Evolutionary conservation across 2,888 invertebrate genomes (phyloP).

Genomic region (Lepidocyrtinus sp.): DNA sequence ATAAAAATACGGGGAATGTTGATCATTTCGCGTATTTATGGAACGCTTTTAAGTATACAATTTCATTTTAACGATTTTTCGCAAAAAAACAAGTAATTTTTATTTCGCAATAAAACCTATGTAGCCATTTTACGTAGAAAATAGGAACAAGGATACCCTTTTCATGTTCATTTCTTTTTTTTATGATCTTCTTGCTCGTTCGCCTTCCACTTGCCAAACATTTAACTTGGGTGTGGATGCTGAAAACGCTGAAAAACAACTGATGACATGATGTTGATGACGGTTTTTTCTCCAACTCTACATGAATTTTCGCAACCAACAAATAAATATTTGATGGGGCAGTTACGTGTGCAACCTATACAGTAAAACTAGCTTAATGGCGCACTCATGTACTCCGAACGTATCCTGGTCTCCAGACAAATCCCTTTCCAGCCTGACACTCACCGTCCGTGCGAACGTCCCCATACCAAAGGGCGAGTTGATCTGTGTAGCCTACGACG

Average conservation of each 20-base stretch:
- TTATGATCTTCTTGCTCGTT: too few relatives aligned
- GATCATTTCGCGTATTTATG: neutral
- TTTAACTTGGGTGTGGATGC: too few relatives aligned
- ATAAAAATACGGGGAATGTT: neutral
- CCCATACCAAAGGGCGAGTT: conserved; percentile 47
- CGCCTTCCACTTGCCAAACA: too few relatives aligned
- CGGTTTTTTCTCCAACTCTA: too few relatives aligned
- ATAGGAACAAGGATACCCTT: neutral
- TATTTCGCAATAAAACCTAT: neutral
- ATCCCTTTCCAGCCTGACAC: conserved; percentile 39
- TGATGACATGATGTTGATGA: too few relatives aligned
- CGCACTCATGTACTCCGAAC: conserved; percentile 62
- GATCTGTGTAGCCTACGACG: conserved; percentile 62
- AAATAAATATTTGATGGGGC: neutral
- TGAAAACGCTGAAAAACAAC: too few relatives aligned
- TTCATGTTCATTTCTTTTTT: too few relatives aligned
- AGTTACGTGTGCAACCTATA: conserved; percentile 62
- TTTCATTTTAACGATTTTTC: neutral
- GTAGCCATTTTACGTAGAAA: neutral
- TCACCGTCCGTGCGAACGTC: conserved; percentile 59
- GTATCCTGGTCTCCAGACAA: conserved; percentile 55
- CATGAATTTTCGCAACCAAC: too few relatives aligned
- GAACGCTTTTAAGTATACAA: neutral
- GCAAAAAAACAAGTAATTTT: neutral
- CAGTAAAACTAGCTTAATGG: conserved; percentile 58